Percentiles rank a stretch among this genome's conserved stretches.
phyloP scores from a whole-genome alignment of 37 sponge, comb jelly and placozoan genomes.

The Chondrosia reniformis region DNA sequence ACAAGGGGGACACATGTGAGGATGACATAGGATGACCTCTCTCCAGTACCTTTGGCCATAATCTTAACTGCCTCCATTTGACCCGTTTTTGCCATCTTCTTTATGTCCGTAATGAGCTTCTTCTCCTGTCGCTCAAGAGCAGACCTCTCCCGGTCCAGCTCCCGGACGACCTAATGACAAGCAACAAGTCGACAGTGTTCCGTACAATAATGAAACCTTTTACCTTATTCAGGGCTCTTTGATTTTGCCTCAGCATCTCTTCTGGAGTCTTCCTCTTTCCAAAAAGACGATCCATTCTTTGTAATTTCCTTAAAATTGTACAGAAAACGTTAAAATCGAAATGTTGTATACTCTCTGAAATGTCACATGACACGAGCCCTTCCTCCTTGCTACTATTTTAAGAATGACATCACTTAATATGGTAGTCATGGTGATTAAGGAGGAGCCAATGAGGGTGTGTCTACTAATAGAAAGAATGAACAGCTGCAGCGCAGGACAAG shows the following conservation, averaged over 20 bases:
- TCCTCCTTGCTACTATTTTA: no score
- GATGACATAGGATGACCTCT: no score
- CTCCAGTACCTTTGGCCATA: slow-evolving; percentile 77
- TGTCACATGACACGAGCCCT: no score
- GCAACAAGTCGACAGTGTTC: neutral
- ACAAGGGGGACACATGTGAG: slow-evolving; percentile 12
- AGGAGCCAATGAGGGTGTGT: no score
- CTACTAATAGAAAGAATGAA: no score
- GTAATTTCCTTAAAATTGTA: no score
- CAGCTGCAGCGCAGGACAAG: no score
- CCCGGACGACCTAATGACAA: slow-evolving; percentile 59
- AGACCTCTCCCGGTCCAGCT: slow-evolving; percentile 80
- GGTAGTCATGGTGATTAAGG: no score
- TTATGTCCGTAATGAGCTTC: slow-evolving; percentile 91
- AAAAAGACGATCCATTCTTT: neutral
- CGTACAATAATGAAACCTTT: neutral
- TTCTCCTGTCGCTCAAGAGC: slow-evolving; percentile 92
- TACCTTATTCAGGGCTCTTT: slow-evolving; percentile 88
- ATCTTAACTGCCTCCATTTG: slow-evolving; percentile 93
- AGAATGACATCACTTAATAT: no score
- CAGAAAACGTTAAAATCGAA: no score
- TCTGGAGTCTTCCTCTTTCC: slow-evolving; percentile 64
- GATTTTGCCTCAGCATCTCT: slow-evolving; percentile 93
- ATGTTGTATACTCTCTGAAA: no score
- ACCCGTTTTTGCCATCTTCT: slow-evolving; percentile 97